Evolutionary conservation across 1,140 invertebrate genomes (phyloP).

Genomic region (Aradophagus sp.): DNA sequence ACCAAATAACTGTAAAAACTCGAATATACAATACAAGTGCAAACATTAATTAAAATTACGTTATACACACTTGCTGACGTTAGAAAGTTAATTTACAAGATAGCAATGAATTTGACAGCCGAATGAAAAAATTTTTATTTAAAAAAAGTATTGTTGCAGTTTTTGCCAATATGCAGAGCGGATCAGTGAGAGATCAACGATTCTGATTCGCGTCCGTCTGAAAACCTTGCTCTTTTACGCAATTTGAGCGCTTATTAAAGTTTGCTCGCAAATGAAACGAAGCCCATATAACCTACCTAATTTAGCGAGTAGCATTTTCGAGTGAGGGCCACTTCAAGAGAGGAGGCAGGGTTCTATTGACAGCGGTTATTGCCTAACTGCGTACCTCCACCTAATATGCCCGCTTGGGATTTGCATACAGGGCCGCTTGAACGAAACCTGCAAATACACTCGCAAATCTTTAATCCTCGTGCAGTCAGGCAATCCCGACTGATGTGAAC

Average conservation of each 20-base stretch:
- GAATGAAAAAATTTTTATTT: no score
- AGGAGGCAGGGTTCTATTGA: constrained; percentile 72
- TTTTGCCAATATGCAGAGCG: constrained; percentile 47
- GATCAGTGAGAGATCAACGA: constrained; percentile 61
- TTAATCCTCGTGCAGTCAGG: constrained; percentile 66
- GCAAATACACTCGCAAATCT: constrained; percentile 71
- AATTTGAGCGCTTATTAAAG: constrained; percentile 77
- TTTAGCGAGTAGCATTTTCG: constrained; percentile 76
- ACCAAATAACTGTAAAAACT: no score
- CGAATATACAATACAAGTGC: no score
- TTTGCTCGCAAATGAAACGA: constrained; percentile 77
- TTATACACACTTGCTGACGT: no score
- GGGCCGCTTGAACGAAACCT: constrained; percentile 69
- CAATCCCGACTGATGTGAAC: constrained; percentile 49
- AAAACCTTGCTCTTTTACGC: constrained; percentile 77
- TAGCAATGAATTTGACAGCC: no score
- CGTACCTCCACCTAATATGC: constrained; percentile 76
- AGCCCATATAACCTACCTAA: constrained; percentile 77
- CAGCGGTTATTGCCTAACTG: constrained; percentile 77
- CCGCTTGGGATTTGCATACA: constrained; percentile 68
- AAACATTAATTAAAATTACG: no score
- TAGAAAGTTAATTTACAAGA: no score
- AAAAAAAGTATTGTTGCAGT: no score
- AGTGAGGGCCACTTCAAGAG: constrained; percentile 68
- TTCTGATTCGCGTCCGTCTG: constrained; percentile 71